phyloP scores from a whole-genome alignment of 1,140 invertebrate genomes.

The Eufriesea mexicana region DNA sequence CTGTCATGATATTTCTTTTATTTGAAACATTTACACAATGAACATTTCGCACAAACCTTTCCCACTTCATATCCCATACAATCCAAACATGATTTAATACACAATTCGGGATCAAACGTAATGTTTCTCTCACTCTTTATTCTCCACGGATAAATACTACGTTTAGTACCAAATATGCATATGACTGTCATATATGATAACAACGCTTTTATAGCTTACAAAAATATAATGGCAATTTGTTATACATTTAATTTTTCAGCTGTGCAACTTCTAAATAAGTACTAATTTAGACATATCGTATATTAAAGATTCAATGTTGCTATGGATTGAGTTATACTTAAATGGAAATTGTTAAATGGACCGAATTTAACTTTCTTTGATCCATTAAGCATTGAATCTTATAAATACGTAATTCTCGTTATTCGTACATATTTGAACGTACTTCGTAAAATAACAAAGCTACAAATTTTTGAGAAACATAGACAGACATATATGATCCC shows the following conservation, averaged over 20 bases:
- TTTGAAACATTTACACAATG: conserved; percentile 18
- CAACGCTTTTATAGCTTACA: conserved; percentile 6
- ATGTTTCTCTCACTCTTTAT: neutral
- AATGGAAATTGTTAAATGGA: neutral
- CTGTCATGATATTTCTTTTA: conserved; percentile 5
- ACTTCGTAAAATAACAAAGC: neutral
- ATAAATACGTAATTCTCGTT: neutral
- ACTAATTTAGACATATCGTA: neutral
- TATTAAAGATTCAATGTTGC: conserved; percentile 7
- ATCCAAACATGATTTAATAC: neutral
- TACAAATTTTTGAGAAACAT: neutral
- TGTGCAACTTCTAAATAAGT: neutral
- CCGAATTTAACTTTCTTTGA: neutral
- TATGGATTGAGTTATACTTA: neutral
- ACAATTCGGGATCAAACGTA: neutral
- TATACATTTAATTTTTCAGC: conserved; percentile 3
- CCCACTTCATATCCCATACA: neutral
- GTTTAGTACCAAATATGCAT: conserved; percentile 7
- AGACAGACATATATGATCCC: neutral
- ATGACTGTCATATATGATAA: neutral
- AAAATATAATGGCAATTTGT: conserved; percentile 48
- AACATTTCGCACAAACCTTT: conserved; percentile 10
- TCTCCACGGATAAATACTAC: neutral
- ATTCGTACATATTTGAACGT: neutral
- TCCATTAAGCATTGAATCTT: conserved; percentile 10